phyloP scores from a whole-genome alignment of 64 coral and sea anemone species.

The Platygyra sinensis region DNA sequence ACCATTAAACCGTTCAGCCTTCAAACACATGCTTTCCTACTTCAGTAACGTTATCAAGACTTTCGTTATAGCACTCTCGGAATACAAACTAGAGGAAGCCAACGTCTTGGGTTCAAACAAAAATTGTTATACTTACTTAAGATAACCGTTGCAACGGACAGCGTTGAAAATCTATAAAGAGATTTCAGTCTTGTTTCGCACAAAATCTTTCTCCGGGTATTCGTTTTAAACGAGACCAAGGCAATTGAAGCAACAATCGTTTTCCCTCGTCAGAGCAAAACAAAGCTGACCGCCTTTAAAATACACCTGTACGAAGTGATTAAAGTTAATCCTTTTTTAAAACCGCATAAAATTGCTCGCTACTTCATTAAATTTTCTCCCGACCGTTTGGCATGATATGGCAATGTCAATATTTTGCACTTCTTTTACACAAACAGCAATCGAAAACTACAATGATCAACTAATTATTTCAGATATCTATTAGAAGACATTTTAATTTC shows the following conservation, averaged over 20 bases:
- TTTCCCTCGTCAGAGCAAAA: background rate
- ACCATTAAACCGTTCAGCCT: no score
- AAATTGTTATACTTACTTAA: no score
- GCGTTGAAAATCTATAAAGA: no score
- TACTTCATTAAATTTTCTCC: background rate
- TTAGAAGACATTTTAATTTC: background rate
- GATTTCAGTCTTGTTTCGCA: background rate
- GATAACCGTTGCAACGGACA: no score
- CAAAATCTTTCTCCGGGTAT: background rate
- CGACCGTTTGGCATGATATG: background rate
- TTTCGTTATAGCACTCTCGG: no score
- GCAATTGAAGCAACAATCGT: background rate
- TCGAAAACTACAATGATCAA: background rate
- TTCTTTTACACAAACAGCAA: background rate
- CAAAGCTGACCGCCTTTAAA: background rate
- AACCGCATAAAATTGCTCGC: background rate
- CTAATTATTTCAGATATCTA: background rate
- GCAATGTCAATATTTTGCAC: background rate
- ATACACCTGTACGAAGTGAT: background rate
- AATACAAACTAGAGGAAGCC: no score
- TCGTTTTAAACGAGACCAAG: background rate
- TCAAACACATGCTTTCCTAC: no score
- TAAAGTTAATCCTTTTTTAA: constrained; percentile 1
- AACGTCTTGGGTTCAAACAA: no score
- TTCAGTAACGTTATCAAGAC: no score